Conservation (phyloP, 2,797 vertebrate species). For the Coilia nasus region DNA sequence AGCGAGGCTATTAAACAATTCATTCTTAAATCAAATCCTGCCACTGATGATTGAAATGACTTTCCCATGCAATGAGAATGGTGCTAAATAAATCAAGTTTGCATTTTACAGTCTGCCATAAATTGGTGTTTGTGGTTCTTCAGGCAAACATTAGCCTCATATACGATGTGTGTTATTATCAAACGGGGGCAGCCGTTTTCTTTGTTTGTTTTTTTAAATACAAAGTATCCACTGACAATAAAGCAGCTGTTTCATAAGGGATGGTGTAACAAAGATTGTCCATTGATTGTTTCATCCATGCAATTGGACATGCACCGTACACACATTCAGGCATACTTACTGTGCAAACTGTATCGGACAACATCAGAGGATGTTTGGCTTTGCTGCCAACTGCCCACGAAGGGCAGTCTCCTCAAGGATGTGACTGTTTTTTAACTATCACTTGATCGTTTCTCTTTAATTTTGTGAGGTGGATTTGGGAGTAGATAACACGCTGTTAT, state of each 20-base stretch:
- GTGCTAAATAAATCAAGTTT: conserved; percentile 88
- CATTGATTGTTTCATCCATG: neutral
- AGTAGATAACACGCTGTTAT: conserved; percentile 88
- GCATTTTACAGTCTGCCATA: conserved; percentile 89
- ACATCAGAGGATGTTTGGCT: conserved; percentile 37
- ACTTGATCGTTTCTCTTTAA: conserved; percentile 85
- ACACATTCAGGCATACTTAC: too few species aligned
- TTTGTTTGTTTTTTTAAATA: neutral
- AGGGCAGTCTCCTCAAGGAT: conserved; percentile 78
- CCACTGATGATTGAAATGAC: conserved; percentile 97
- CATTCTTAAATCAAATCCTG: conserved; percentile 96
- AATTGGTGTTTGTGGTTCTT: conserved; percentile 58
- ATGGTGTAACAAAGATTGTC: neutral
- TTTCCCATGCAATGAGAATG: conserved; percentile 83
- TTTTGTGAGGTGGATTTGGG: conserved; percentile 79
- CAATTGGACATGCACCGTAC: neutral
- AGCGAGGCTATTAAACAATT: conserved; percentile 94
- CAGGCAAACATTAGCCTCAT: conserved; percentile 34
- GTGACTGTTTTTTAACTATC: conserved; percentile 75
- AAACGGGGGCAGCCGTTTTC: neutral
- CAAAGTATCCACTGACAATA: neutral
- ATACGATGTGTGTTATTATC: neutral
- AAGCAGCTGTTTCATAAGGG: neutral
- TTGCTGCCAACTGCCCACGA: conserved; percentile 64
- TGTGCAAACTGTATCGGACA: conserved; percentile 9